Base-by-base conservation (phyloP, 2,797 vertebrate species). In the Gouania willdenowi region DNA sequence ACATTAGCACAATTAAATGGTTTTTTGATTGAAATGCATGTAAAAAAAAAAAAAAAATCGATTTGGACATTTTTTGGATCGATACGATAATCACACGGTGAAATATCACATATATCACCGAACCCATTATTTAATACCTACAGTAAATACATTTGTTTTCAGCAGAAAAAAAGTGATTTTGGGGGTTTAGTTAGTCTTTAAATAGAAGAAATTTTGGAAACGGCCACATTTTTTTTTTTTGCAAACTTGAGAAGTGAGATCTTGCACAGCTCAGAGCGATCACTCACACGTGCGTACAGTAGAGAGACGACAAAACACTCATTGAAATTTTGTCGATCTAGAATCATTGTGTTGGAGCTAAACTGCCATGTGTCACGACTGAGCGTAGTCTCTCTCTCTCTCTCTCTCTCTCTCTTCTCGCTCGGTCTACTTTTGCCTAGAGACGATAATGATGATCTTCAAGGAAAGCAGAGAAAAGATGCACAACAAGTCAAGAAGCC, bases 401-500 rank as follows among this genome's bases (percentile, higher is more conserved):
- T 9, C 34, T 15, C 46, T 10, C 24, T 5, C 47, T n/a, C 23
- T 3, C 25, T 10, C 15, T 3, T n/a, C 10, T n/a, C 7, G 7
- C 8, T 7, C 5, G 22, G n/a, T 5, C 10, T 24, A 24, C 10
- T 46, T 73, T 66, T 66, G 44, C 75, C 56, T 47, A 13, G 52
- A 75, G 60, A 71, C 33, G 48, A 82, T 85, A 80, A 85, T 86
- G 70, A 82, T 74, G 59, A 72, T 82, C 66, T 69, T 87, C 42
- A 63, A 77, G 67, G 57, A 70, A 71, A 55, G 55, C 46, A 48
- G 73, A 57, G 70, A 60, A 68, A 78, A 77, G 52, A 79, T 71
- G 77, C 66, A 83, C 71, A 85, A 81, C 75, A 84, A 83, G 81
- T 79, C 78, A 72, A 83, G 72, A 67, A 84, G 76, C 70, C 66